Conservation (phyloP, 2,113 vertebrate species). For the Scartelaos histophorus region DNA sequence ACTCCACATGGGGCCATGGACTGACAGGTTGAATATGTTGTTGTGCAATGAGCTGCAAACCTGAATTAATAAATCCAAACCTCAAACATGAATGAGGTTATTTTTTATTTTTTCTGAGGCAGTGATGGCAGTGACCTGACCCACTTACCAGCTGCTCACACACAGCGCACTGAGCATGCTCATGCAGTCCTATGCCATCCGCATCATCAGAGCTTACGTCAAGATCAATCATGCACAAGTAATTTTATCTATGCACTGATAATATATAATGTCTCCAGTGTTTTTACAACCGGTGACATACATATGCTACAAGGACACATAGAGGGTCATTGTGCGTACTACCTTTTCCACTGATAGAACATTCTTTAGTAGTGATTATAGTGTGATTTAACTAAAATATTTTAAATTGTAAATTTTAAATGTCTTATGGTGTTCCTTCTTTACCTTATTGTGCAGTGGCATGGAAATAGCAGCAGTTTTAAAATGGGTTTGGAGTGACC, state of each 20-base stretch:
- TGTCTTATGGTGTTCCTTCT: not conserved
- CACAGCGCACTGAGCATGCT: constrained; percentile 1
- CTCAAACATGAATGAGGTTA: constrained; percentile 15
- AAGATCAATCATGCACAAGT: constrained; percentile 31
- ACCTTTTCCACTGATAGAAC: not conserved
- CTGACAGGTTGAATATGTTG: constrained; percentile 26
- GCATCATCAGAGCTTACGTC: constrained; percentile 12
- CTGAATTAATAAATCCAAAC: constrained; percentile 13
- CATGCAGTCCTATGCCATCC: constrained; percentile 11
- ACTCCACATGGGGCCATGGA: constrained; percentile 12
- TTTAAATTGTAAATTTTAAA: not conserved
- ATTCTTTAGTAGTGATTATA: not conserved
- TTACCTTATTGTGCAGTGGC: not conserved
- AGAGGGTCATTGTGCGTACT: not conserved
- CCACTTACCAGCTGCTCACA: constrained; percentile 55
- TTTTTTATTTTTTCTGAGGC: constrained; percentile 32
- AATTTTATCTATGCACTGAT: constrained; percentile 5
- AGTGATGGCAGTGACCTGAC: constrained; percentile 51
- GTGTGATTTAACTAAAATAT: not conserved
- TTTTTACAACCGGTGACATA: constrained; percentile 19
- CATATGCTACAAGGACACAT: not conserved
- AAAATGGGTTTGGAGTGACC: constrained; percentile 43
- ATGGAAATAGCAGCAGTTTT: not conserved
- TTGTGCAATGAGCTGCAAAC: constrained; percentile 12
- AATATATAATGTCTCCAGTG: constrained; percentile 17